phyloP scores from a whole-genome alignment of 2,113 vertebrate species.

The Epinephelus fuscoguttatus region DNA sequence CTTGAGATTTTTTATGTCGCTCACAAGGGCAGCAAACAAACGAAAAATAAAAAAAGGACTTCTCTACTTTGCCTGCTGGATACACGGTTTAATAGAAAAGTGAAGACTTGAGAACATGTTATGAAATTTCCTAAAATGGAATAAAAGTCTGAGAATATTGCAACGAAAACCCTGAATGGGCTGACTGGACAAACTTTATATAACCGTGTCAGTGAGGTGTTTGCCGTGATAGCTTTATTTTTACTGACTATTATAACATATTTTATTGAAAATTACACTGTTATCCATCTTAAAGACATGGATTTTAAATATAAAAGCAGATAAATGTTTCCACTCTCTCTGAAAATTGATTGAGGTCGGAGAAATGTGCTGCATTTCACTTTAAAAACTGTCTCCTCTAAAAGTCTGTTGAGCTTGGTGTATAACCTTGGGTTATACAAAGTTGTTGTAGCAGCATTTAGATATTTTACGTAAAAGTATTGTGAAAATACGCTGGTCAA shows the following conservation, averaged over 20 bases:
- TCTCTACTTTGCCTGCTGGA: background rate
- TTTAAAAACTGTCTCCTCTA: too few relatives aligned
- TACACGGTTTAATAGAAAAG: background rate
- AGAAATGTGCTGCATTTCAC: too few relatives aligned
- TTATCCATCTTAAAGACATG: too few relatives aligned
- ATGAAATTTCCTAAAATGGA: background rate
- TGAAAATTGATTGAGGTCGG: too few relatives aligned
- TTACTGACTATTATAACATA: background rate
- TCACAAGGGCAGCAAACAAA: background rate
- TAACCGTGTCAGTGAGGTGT: background rate
- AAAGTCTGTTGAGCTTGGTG: too few relatives aligned
- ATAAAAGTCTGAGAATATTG: background rate
- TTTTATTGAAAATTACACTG: too few relatives aligned
- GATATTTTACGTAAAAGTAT: too few relatives aligned
- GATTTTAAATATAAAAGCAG: too few relatives aligned
- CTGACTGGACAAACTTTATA: background rate
- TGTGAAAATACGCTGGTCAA: too few relatives aligned
- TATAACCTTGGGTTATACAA: too few relatives aligned
- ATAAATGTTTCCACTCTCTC: too few relatives aligned
- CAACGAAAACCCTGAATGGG: background rate
- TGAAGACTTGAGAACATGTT: background rate
- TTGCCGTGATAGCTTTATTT: background rate
- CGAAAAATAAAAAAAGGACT: background rate
- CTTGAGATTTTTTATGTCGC: background rate
- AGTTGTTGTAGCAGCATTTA: too few relatives aligned